Evolutionary conservation across 2,113 vertebrate species (phyloP).

Genomic region (Embiotoca jacksoni): DNA sequence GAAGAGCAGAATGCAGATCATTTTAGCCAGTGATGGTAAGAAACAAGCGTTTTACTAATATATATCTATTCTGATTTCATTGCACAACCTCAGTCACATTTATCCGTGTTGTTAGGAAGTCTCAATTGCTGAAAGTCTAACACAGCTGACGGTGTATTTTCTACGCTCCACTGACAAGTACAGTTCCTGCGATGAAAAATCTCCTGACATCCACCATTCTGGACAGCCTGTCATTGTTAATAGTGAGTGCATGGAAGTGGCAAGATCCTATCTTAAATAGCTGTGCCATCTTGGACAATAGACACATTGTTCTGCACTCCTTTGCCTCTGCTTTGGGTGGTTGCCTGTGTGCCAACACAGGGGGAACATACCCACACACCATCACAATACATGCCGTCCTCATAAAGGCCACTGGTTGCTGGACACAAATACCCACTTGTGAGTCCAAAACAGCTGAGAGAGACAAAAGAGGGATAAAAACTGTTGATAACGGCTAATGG

Average conservation of each 20-base stretch:
- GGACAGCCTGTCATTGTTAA: slow-evolving; percentile 74
- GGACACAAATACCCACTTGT: slow-evolving; percentile 66
- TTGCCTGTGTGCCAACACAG: slow-evolving; percentile 39
- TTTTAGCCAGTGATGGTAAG: slow-evolving; percentile 9
- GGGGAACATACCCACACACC: slow-evolving; percentile 62
- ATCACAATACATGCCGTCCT: slow-evolving; percentile 64
- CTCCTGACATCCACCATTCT: slow-evolving; percentile 62
- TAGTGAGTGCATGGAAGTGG: slow-evolving; percentile 61
- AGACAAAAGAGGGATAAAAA: slow-evolving; percentile 53
- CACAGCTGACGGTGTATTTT: slow-evolving; percentile 57
- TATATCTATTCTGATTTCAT: slow-evolving; percentile 39
- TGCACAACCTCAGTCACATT: slow-evolving; percentile 34
- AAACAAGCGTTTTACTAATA: slow-evolving; percentile 29
- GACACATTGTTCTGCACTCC: slow-evolving; percentile 72
- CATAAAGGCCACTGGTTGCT: slow-evolving; percentile 55
- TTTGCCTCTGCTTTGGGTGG: slow-evolving; percentile 60
- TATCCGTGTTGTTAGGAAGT: slow-evolving; percentile 41
- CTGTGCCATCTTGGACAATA: slow-evolving; percentile 77
- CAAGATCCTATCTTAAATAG: slow-evolving; percentile 74
- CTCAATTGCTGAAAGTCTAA: slow-evolving; percentile 33
- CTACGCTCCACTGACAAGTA: slow-evolving; percentile 58
- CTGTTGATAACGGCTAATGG: slow-evolving; percentile 36
- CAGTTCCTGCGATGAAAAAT: slow-evolving; percentile 61
- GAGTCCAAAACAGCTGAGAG: slow-evolving; percentile 50
- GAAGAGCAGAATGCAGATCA: slow-evolving; percentile 14